Evolutionary conservation across 2,797 vertebrate species (phyloP).

Genomic region (Zenarchopterus dispar): DNA sequence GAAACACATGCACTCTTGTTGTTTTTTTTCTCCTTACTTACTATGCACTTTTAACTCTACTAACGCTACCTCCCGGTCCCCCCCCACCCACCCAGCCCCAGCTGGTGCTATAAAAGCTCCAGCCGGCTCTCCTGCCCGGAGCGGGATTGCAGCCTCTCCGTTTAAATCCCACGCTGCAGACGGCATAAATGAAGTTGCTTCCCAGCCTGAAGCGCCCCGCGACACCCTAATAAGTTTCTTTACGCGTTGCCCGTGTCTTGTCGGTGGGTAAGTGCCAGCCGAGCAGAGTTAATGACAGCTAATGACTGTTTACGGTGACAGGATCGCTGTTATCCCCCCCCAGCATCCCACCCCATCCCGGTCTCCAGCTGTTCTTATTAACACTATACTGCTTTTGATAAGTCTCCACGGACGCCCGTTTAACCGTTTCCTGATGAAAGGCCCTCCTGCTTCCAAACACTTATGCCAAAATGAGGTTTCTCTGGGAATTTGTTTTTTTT

Average conservation of each 20-base stretch:
- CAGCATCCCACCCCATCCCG: constrained; percentile 17
- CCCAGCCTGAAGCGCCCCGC: constrained; percentile 54
- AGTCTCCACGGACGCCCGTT: constrained; percentile 60
- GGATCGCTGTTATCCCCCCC: constrained; percentile 61
- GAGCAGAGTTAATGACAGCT: constrained; percentile 71
- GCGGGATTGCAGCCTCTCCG: constrained; percentile 39
- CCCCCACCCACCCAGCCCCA: no score
- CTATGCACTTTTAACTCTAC: constrained; percentile 7
- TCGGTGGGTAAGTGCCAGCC: constrained; percentile 66
- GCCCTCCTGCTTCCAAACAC: constrained; percentile 38
- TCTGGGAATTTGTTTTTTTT: constrained; percentile 10
- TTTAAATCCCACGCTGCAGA: constrained; percentile 69
- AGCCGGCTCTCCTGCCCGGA: constrained; percentile 46
- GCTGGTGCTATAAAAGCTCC: constrained; percentile 44
- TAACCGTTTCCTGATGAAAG: constrained; percentile 66
- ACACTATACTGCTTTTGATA: constrained; percentile 62
- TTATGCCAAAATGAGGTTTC: constrained; percentile 52
- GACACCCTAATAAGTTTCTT: constrained; percentile 71
- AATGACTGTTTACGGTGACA: constrained; percentile 77
- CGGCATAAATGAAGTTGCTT: constrained; percentile 65
- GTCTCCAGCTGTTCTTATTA: constrained; percentile 70
- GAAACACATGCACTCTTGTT: constrained; percentile 10
- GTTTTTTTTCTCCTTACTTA: background rate
- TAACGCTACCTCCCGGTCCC: constrained; percentile 5
- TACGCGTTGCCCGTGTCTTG: constrained; percentile 42